Base-by-base conservation (phyloP, 2,797 vertebrate species). In the Eremophila alpestris region DNA sequence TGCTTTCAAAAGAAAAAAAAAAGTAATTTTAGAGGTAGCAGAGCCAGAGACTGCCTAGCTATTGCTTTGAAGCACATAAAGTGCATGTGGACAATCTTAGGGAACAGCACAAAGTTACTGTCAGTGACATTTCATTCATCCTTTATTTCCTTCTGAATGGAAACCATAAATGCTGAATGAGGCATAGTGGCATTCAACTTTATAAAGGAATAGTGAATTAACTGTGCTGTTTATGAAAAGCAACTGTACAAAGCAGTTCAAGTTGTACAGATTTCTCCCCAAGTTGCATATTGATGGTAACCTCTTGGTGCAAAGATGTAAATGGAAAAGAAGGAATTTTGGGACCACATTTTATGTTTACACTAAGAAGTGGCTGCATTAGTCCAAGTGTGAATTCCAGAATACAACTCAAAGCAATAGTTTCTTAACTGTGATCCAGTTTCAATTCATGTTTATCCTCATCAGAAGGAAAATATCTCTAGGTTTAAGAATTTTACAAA, bases 1-100 rank as follows among this genome's bases (percentile, higher is more conserved):
- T 99, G 99, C 98, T 99, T 99, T 98, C 96, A 86, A 84, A 95
- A 95, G 80, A 36, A 74, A 75, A 95, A 92, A 59, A 92, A 91
- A 77, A 43, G 43, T 73, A 83, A 41, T 30, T 65, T 97, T 94
- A 97, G 80, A 68, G 48, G 32, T 22, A 93, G 63, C 36, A 89
- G n/a, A 48, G 26, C 41, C 43, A 69, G 43, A 49, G 41, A 52
- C 9, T 48, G 41, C 16, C 29, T 54, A 58, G 5, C 26, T 17
- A 34, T 45, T 59, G 52, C 48, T 89, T 46, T 54, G 67, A 46
- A 68, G 62, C 14, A 54, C 21, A 9, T 38, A 38, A 38, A 38
- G 38, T 38, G 11, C 38, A 10, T 11, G 11, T 4, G 9, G 43
- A 83, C 36, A 51, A 83, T 54, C 22, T 7, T 6, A 73, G 8